Conservation (phyloP, 2,113 vertebrate species). For the Microtus ochrogaster region DNA sequence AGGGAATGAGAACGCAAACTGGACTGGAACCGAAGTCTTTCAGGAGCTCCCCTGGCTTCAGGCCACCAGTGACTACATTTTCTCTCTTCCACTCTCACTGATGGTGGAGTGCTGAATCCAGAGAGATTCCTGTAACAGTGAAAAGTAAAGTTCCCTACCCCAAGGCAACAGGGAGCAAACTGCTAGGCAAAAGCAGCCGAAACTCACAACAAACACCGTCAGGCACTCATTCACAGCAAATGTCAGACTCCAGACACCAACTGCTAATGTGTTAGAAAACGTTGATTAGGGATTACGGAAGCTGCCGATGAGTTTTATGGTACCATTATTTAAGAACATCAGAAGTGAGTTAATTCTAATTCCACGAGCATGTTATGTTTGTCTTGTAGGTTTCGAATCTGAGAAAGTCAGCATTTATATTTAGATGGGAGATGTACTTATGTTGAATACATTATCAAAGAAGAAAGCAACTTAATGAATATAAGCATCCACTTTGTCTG, state of each 20-base stretch:
- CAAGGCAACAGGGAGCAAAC: conserved; percentile 60
- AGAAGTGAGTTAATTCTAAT: conserved; percentile 81
- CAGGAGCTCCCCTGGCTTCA: background rate
- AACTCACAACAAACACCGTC: conserved; percentile 77
- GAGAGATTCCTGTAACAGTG: background rate
- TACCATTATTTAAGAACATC: conserved; percentile 81
- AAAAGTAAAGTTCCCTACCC: conserved; percentile 50
- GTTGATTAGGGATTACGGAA: conserved; percentile 85
- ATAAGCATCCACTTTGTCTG: conserved; percentile 39
- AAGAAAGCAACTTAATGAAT: conserved; percentile 15
- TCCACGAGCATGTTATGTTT: conserved; percentile 76
- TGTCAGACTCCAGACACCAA: conserved; percentile 82
- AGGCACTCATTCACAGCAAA: conserved; percentile 86
- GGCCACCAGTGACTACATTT: background rate
- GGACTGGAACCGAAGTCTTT: background rate
- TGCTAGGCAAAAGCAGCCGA: conserved; percentile 61
- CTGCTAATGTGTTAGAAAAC: conserved; percentile 83
- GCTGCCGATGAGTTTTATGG: conserved; percentile 80
- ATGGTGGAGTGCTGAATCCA: background rate
- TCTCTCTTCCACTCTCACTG: background rate
- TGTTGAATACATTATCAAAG: conserved; percentile 50
- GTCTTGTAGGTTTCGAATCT: conserved; percentile 71
- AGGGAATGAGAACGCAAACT: background rate
- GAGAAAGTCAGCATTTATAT: conserved; percentile 71
- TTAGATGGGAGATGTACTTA: conserved; percentile 62